These are phyloP conservation scores for Ophioderma brevispina DNA, from an alignment of 35 echinoderm and acorn worm genomes.

Conservation along the genomic window DNA sequence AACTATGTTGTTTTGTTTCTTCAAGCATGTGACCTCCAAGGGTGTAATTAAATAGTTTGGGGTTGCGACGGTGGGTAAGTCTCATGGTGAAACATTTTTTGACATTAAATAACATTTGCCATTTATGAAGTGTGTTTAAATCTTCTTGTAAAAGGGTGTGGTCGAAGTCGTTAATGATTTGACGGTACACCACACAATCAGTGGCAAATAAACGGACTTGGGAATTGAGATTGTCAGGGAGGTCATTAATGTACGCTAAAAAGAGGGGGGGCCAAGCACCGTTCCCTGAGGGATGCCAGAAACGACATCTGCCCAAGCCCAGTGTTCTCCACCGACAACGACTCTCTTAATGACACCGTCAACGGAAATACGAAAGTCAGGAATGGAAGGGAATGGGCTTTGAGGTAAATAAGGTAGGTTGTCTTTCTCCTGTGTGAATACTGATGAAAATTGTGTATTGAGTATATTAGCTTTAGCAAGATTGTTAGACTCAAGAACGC, in stretches of 20 bases:
- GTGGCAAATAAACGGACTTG: not conserved
- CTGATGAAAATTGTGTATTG: too few relatives aligned
- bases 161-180: not conserved
- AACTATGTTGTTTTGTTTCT: not conserved
- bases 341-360: not conserved
- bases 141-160: not conserved
- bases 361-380: too few relatives aligned
- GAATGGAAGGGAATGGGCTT: too few relatives aligned
- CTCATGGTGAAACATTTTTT: not conserved
- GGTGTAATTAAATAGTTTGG: not conserved
- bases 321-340: constrained; percentile 8
- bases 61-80: not conserved
- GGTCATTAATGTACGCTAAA: not conserved
- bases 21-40: not conserved
- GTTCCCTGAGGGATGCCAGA: not conserved
- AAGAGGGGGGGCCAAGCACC: not conserved
- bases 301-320: not conserved
- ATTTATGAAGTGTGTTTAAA: not conserved
- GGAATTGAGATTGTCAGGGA: not conserved
- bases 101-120: not conserved
- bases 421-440: too few relatives aligned
- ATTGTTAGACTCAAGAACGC: too few relatives aligned
- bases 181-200: not conserved
- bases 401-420: too few relatives aligned
- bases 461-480: too few relatives aligned